Conservation (phyloP, 2,797 vertebrate species). For the Lycodopsis pacificus region DNA sequence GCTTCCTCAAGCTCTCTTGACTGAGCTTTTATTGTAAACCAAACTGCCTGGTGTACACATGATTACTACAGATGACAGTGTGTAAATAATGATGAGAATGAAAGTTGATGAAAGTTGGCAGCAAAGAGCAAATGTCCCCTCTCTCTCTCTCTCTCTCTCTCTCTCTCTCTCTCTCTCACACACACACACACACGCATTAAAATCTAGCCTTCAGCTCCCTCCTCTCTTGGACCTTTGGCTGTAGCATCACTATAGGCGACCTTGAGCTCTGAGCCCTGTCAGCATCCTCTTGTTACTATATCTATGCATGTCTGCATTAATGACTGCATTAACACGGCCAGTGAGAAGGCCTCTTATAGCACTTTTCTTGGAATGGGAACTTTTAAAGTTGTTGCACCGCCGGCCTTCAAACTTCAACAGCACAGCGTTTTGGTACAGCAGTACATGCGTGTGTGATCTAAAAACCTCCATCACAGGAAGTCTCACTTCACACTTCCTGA, state of each 20-base stretch:
- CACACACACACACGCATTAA: neutral
- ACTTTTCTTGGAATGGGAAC: neutral
- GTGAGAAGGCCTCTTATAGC: conserved; percentile 29
- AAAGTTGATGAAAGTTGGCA: neutral
- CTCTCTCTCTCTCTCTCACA: neutral
- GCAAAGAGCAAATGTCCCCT: neutral
- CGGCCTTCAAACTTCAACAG: neutral
- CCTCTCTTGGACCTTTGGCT: conserved; percentile 9
- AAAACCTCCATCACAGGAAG: neutral
- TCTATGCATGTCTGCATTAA: conserved; percentile 57
- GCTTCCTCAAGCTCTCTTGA: neutral
- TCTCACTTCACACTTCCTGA: neutral
- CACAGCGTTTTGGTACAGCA: neutral
- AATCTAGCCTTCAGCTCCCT: conserved; percentile 19
- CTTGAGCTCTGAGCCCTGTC: conserved; percentile 64
- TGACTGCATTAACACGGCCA: conserved; percentile 28
- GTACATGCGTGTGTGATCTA: neutral
- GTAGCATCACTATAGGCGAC: conserved; percentile 47
- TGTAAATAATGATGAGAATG: conserved; percentile 24
- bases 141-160: neutral
- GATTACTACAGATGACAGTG: conserved; percentile 9
- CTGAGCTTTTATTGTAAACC: neutral
- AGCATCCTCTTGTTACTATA: conserved; percentile 57
- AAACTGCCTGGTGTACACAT: neutral
- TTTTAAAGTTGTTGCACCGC: neutral